Conservation (phyloP, 2,797 vertebrate species). For the Poliocrania exsul region DNA sequence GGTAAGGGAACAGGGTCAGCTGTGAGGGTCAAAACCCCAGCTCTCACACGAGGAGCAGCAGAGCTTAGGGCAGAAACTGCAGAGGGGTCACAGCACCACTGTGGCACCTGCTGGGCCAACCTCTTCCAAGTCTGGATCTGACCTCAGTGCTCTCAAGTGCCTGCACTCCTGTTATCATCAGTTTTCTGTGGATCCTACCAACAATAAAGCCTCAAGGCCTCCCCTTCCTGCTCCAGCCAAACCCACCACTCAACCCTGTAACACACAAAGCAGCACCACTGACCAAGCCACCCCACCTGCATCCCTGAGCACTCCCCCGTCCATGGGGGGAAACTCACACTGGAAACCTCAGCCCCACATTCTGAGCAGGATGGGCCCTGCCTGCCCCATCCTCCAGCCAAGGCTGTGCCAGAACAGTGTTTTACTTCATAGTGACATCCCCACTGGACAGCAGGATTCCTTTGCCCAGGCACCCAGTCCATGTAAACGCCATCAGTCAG, state of each 20-base stretch:
- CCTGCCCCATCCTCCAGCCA: neutral
- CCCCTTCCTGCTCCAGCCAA: neutral
- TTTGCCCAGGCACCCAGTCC: neutral
- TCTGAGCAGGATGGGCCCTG: neutral
- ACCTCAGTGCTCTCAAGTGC: neutral
- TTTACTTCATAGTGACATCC: neutral
- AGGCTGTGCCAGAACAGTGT: neutral
- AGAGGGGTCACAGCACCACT: neutral
- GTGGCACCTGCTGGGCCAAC: neutral
- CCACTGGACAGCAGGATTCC: neutral
- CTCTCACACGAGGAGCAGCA: neutral
- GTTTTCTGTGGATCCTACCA: neutral
- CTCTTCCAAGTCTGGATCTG: neutral
- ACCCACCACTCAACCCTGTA: neutral
- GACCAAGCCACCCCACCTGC: neutral
- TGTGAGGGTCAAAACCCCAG: neutral
- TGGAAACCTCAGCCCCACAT: neutral
- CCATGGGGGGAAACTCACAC: neutral
- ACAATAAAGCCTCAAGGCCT: neutral
- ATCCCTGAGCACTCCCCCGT: neutral
- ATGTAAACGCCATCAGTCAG: neutral
- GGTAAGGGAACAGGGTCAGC: neutral
- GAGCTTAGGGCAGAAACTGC: neutral
- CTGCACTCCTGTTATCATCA: neutral
- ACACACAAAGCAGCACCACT: neutral